Percentiles rank a stretch among this genome's conserved stretches.
Evolutionary conservation across 2,888 invertebrate species (phyloP).

Genomic region (Thumatha senex): DNA sequence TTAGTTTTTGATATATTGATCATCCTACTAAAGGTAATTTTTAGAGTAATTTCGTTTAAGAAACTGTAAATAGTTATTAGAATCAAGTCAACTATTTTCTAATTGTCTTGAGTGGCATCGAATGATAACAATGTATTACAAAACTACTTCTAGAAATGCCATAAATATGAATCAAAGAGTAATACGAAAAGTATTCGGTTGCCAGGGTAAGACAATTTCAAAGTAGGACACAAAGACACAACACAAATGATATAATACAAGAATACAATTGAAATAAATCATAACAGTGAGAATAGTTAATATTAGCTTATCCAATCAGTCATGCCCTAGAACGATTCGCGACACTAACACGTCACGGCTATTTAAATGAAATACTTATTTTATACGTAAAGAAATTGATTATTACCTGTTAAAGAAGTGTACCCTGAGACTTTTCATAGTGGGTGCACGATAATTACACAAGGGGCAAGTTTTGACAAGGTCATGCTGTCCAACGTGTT

Average conservation of each 20-base stretch:
- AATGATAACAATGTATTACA: too few relatives aligned
- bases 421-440: conserved; percentile 94
- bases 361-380: conserved; percentile 3
- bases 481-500: conserved; percentile 95
- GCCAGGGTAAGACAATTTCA: too few relatives aligned
- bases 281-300: conserved; percentile 4
- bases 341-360: conserved; percentile 20
- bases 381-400: conserved; percentile 7
- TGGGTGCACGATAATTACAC: conserved; percentile 94
- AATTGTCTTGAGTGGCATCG: too few relatives aligned
- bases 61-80: too few relatives aligned
- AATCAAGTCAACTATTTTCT: too few relatives aligned
- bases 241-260: not conserved
- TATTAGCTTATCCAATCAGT: conserved; percentile 21
- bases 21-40: too few relatives aligned
- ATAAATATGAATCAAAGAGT: too few relatives aligned
- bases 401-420: conserved; percentile 93
- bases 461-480: conserved; percentile 95
- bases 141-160: too few relatives aligned
- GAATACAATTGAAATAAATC: conserved; percentile 1
- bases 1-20: too few relatives aligned
- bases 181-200: too few relatives aligned
- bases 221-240: too few relatives aligned
- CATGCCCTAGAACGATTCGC: conserved; percentile 22
- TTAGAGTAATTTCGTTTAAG: too few relatives aligned